Base-by-base conservation (phyloP, 2,113 vertebrate species). In the Pica pica region DNA sequence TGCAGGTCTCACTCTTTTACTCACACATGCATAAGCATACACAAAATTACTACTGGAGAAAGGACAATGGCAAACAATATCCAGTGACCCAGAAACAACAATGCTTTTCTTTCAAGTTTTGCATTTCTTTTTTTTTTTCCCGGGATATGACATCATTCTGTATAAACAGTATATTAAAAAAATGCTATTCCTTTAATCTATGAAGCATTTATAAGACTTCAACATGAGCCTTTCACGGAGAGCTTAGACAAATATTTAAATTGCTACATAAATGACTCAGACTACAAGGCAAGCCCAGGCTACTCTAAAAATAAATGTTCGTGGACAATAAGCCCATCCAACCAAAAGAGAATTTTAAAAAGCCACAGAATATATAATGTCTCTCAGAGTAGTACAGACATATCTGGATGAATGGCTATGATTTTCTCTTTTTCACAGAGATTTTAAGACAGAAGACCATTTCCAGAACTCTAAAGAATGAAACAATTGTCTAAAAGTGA, bases 171-270 rank as follows among this genome's bases (percentile, higher is more conserved):
- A 44, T 13, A 47, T 44, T 61, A 63, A 73, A 63, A 69, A 81
- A 87, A 68, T 68, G 24, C 13, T 63, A 53, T 70, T 86, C 44
- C 50, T 92, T 90, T 91, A 87, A 83, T 91, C 79, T 61, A 27
- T 47, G 77, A 39, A 89, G 65, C 42, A 74, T 92, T 88, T 70
- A 50, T 91, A 65, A 70, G 67, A 85, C 81, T 79, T 41, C 44
- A 92, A 84, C 70, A 74, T n/a, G 39, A 87, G 80, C 68, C 35
- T 80, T 94, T 95, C 60, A 68, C 69, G 80, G 57, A 87, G 55
- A 93, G 69, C 60, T 78, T 87, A 95, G 94, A 86, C 90, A 96
- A 96, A 91, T 94, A 96, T 95, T 94, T 95, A 95, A 70, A 96
- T 53, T 90, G 70, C 71, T 93, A 87, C 85, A 71, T 71, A 94